These are phyloP conservation scores for Drosophila kepulauana DNA, from an alignment of 1,140 invertebrate species.

Conservation along the genomic window DNA sequence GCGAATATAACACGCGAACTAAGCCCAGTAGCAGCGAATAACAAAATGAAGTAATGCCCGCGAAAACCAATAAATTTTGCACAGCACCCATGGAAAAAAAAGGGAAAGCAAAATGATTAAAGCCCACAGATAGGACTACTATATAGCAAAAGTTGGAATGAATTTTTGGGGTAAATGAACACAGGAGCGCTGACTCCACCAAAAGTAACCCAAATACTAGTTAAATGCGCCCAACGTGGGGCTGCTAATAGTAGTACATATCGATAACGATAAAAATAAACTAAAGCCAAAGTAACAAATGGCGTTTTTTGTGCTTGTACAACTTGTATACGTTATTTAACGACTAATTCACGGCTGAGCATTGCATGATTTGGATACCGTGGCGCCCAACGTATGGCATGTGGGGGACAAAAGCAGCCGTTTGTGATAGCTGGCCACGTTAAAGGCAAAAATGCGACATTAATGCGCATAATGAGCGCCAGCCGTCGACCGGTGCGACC, in stretches of 20 bases:
- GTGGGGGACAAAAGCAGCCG: conserved; percentile 5
- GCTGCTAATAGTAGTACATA: not conserved
- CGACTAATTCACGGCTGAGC: not conserved
- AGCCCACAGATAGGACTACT: conserved; percentile 41
- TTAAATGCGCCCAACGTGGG: not conserved
- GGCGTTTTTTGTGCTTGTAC: not conserved
- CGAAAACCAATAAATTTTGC: conserved; percentile 70
- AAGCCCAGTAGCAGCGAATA: conserved; percentile 41
- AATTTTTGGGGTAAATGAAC: conserved; percentile 16
- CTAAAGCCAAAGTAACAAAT: not conserved
- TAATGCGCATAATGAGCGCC: conserved; percentile 73
- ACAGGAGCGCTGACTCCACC: conserved; percentile 8
- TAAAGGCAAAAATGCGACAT: conserved; percentile 54
- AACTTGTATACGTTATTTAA: not conserved
- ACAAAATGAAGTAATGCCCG: conserved; percentile 53
- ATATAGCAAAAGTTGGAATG: conserved; percentile 25
- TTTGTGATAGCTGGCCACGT: conserved; percentile 13
- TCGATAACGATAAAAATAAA: not conserved
- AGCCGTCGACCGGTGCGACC: conserved; percentile 39
- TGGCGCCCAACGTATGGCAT: conserved; percentile 25
- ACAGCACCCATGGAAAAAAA: conserved; percentile 44
- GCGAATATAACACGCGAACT: conserved; percentile 64
- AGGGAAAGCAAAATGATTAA: conserved; percentile 49
- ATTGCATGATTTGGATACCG: conserved; percentile 5
- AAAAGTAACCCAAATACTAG: not conserved